A percentile compares a stretch with the other conserved stretches of the same genome.
phyloP scores from a whole-genome alignment of 1,140 invertebrate species.

The Myzus persicae region DNA sequence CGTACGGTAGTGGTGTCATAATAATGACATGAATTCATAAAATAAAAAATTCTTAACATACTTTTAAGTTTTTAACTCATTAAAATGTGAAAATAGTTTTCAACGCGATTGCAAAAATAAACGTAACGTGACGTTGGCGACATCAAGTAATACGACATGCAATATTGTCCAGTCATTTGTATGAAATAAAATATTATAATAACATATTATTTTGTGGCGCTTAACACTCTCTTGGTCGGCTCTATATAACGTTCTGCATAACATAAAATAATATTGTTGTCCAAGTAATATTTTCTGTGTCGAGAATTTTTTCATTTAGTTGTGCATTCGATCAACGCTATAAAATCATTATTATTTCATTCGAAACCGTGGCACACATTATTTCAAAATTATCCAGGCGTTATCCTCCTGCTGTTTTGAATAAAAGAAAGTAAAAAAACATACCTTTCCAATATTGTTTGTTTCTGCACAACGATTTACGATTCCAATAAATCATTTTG shows the following conservation, averaged over 20 bases:
- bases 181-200: neutral
- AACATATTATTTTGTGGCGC: neutral
- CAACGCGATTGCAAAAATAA: neutral
- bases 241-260: neutral
- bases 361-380: neutral
- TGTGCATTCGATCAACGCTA: neutral
- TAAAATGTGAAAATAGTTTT: neutral
- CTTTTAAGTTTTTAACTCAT: neutral
- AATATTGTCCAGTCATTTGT: neutral
- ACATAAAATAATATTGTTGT: too few relatives aligned
- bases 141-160: neutral
- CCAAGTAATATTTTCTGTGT: neutral
- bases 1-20: neutral
- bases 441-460: conserved; percentile 21
- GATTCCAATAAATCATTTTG: conserved; percentile 37
- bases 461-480: neutral
- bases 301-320: neutral
- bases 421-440: neutral
- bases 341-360: neutral
- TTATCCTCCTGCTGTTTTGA: neutral
- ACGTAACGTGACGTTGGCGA: neutral
- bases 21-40: neutral
- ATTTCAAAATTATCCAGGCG: neutral
- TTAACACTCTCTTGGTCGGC: neutral
- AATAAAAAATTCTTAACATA: neutral